Evolutionary conservation across 2,888 invertebrate species (phyloP).

Genomic region (Chalcosyrphus nemorum): DNA sequence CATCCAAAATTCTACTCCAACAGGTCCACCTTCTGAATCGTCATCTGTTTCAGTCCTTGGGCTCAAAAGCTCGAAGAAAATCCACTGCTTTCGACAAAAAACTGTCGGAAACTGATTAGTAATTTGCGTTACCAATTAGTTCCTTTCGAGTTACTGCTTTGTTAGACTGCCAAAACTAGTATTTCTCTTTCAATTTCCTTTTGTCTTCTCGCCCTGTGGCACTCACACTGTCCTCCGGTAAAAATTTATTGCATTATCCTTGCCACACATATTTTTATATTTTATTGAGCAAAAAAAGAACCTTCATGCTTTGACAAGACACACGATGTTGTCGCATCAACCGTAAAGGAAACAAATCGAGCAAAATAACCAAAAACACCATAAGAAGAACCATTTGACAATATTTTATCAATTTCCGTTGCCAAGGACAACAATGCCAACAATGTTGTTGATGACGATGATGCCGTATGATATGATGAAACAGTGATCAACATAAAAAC

Average conservation of each 20-base stretch:
- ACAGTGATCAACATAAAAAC: slow-evolving; percentile 21
- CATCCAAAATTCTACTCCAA: no score
- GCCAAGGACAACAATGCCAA: background rate
- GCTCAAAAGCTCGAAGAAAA: no score
- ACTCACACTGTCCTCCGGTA: background rate
- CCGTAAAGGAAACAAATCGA: slow-evolving; percentile 3
- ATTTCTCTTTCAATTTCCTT: background rate
- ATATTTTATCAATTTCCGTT: slow-evolving; percentile 17
- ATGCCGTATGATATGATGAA: slow-evolving; percentile 9
- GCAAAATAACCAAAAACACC: background rate
- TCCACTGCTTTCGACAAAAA: no score
- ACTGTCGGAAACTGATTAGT: no score
- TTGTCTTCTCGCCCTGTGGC: background rate
- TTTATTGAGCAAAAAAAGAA: background rate
- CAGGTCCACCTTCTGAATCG: no score
- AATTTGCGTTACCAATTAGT: no score
- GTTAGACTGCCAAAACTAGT: no score
- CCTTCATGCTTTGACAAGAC: background rate
- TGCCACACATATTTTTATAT: background rate
- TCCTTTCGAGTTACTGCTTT: no score
- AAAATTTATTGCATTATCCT: slow-evolving; percentile 20
- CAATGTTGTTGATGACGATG: background rate
- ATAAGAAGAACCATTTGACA: slow-evolving; percentile 1
- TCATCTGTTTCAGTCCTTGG: no score
- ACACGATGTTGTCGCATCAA: background rate